Conservation (phyloP, 1,140 invertebrate genomes). For the Pseudomyrmex cubaensis region DNA sequence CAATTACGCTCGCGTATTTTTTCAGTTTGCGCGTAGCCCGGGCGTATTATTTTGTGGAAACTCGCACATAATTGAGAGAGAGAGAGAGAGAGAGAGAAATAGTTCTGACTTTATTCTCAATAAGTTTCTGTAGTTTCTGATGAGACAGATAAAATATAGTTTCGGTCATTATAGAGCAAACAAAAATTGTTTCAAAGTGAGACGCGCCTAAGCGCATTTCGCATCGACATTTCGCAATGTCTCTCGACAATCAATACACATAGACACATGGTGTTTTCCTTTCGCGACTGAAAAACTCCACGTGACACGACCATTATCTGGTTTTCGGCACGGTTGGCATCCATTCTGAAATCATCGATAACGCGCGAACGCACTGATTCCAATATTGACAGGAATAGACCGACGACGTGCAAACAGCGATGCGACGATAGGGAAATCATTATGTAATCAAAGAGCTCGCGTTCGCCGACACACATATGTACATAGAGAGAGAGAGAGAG, state of each 20-base stretch:
- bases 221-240: background rate
- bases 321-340: constrained; percentile 13
- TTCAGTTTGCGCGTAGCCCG: background rate
- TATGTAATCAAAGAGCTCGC: constrained; percentile 56
- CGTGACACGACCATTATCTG: constrained; percentile 5
- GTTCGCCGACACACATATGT: background rate
- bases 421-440: constrained; percentile 42
- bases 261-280: background rate
- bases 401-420: constrained; percentile 36
- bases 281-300: background rate
- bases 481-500: background rate
- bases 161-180: too few species aligned
- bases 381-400: constrained; percentile 16
- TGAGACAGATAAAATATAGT: too few species aligned
- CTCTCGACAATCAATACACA: constrained; percentile 29
- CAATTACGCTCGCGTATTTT: constrained; percentile 54
- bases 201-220: background rate
- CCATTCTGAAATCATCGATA: constrained; percentile 7
- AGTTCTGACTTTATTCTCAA: too few species aligned
- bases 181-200: too few species aligned
- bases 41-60: too few species aligned
- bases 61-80: too few species aligned
- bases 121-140: too few species aligned
- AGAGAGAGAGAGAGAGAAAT: too few species aligned
- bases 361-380: constrained; percentile 22